phyloP scores from a whole-genome alignment of 2,113 vertebrate species.

The Plotosus lineatus region DNA sequence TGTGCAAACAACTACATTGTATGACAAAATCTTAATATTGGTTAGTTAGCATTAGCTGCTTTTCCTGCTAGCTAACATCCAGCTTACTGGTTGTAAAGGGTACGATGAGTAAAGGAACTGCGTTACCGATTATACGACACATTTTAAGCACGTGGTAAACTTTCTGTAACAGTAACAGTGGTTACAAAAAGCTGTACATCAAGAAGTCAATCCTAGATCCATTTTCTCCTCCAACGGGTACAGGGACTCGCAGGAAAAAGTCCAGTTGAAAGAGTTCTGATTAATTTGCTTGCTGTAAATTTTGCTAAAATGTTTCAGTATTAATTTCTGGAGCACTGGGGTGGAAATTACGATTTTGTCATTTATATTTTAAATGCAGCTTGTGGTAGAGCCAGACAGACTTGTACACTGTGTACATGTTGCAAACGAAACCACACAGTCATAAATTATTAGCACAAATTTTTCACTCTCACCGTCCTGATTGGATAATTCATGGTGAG shows the following conservation, averaged over 20 bases:
- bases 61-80: not conserved
- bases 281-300: not conserved
- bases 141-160: not conserved
- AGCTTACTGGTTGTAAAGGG: not conserved
- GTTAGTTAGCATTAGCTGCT: not conserved
- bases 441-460: constrained; percentile 61
- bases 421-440: not conserved
- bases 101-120: not conserved
- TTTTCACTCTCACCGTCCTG: constrained; percentile 68
- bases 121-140: not conserved
- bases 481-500: constrained; percentile 72
- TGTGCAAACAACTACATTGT: no score
- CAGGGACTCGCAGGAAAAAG: not conserved
- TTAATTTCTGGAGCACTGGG: no score
- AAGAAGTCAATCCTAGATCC: not conserved
- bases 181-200: not conserved
- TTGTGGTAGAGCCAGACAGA: no score
- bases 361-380: not conserved
- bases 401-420: not conserved
- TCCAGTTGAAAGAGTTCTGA: not conserved
- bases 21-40: no score
- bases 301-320: not conserved
- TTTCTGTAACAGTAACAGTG: not conserved
- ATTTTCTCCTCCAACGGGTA: not conserved
- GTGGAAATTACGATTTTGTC: not conserved